Conservation (phyloP, 2,113 vertebrate species). For the Hyaena hyaena region DNA sequence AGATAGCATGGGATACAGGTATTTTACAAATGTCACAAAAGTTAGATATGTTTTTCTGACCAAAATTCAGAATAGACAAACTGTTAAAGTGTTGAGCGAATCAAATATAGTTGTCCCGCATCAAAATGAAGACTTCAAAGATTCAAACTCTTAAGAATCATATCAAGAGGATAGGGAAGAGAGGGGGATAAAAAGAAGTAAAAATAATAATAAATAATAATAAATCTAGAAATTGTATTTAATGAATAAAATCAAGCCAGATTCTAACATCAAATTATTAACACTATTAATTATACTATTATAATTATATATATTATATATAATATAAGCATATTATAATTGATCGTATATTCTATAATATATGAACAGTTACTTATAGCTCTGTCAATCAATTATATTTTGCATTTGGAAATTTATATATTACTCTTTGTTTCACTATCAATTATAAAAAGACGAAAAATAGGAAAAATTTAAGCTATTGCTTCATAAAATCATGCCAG, state of each 20-base stretch:
- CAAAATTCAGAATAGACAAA: background rate
- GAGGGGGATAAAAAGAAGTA: background rate
- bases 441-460: background rate
- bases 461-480: background rate
- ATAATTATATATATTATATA: no score
- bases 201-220: background rate
- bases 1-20: background rate
- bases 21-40: background rate
- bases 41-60: background rate
- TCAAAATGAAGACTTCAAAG: slow-evolving; percentile 17
- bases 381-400: background rate
- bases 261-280: slow-evolving; percentile 9
- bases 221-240: background rate
- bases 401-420: background rate
- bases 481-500: background rate
- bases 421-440: background rate
- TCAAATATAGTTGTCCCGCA: background rate
- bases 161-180: background rate
- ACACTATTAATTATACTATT: background rate
- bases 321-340: background rate
- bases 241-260: background rate
- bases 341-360: background rate
- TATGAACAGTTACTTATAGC: background rate
- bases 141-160: background rate
- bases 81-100: background rate